These are phyloP conservation scores for Prietella phreatophila DNA, from an alignment of 2,113 vertebrate genomes.

Conservation along the genomic window DNA sequence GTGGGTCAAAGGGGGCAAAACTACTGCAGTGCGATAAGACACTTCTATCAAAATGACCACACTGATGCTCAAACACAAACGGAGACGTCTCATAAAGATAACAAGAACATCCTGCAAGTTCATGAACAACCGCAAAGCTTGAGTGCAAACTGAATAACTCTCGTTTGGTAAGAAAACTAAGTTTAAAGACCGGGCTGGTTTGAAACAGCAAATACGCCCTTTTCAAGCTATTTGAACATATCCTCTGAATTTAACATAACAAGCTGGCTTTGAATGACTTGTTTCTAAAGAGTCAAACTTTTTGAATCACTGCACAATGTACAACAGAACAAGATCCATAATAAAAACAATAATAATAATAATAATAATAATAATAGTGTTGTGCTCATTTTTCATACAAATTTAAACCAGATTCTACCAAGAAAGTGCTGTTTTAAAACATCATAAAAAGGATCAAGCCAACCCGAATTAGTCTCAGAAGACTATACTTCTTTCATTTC, in stretches of 20 bases:
- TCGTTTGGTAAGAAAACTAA: background rate
- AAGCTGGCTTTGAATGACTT: background rate
- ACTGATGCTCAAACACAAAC: background rate
- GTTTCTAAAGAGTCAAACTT: background rate
- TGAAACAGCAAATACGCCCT: background rate
- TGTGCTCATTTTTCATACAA: background rate
- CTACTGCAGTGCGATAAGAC: constrained; percentile 6
- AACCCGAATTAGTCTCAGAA: background rate
- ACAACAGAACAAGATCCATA: background rate
- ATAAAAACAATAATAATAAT: too few relatives aligned
- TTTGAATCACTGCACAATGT: background rate
- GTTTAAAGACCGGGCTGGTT: background rate
- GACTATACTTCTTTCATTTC: background rate
- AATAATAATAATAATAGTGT: background rate
- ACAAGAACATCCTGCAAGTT: background rate
- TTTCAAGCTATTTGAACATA: background rate
- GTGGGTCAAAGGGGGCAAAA: constrained; percentile 1
- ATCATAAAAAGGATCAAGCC: background rate
- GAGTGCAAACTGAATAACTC: background rate
- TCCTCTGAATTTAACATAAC: background rate
- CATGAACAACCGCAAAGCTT: background rate
- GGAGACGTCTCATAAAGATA: background rate
- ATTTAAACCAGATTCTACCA: background rate
- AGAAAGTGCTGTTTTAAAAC: background rate
- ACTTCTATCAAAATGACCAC: background rate